Evolutionary conservation across 2,113 vertebrate genomes (phyloP), one percentile per base, ranked within the genome.

Genomic region (Phrynocephalus versicolor): DNA sequence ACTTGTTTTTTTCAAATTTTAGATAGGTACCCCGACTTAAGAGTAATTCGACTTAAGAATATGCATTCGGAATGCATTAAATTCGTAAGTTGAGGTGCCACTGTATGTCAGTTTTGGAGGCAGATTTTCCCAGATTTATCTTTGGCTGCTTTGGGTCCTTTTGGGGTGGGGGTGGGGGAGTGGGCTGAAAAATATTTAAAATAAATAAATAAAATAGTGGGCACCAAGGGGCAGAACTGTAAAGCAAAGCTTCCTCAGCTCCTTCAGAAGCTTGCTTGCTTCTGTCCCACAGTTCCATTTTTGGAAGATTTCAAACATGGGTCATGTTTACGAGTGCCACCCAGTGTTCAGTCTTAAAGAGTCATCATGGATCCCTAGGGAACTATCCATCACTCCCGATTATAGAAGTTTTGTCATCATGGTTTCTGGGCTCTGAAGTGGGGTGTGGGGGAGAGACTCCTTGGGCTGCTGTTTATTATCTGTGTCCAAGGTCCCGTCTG

Each of bases 391-490:
- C 9, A 9, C n/a, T 75, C 58, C 35, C n/a, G 3, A 19, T 2
- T 64, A 2, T 21, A 3, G 82, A 13, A 30, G 33, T 67, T 7
- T 81, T 55, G 51, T 45, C 81, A 71, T 57, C 51, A 1, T 2
- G 27, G 30, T 25, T 21, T 84, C 73, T 45, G 0, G 35, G 27
- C 65, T 0, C 35, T 33, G n/a, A 51, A 15, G 0, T 27, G 19
- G 33, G n/a, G 16, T 0, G n/a, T 4, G 30, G 7, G 0, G 57
- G 77, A 2, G 55, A 2, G 39, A 0, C 16, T 78, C 67, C 7
- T 37, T 0, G 0, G 70, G 30, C 16, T 39, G 45, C 13, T 16
- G 6, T 4, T 3, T 2, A 1, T 37, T 1, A 39, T 73, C 39
- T 84, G 37, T 67, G 75, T 37, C 75, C 45, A 3, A 9, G 78